These are phyloP conservation scores for Gila robusta DNA, from an alignment of 2,797 vertebrate genomes.

Conservation along the genomic window DNA sequence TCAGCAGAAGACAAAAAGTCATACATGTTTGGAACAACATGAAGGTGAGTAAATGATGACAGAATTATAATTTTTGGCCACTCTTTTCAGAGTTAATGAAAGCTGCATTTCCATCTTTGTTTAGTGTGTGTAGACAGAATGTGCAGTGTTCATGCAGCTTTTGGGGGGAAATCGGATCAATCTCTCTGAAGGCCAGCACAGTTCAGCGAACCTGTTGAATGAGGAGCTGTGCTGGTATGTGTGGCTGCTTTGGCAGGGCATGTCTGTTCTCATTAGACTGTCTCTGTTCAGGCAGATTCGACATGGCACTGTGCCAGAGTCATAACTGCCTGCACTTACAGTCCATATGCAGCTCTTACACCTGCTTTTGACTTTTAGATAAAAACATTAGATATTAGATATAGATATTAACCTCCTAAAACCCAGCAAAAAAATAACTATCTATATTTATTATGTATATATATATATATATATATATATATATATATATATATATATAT, in stretches of 20 bases:
- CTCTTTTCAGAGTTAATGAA: neutral
- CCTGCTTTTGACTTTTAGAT: neutral
- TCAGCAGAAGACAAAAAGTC: neutral
- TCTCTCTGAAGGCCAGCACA: constrained; percentile 1
- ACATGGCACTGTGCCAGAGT: constrained; percentile 3
- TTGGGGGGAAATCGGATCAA: neutral
- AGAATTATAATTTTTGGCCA: neutral
- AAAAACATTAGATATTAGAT: too few species aligned
- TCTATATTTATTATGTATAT: too few species aligned
- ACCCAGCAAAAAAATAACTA: too few species aligned
- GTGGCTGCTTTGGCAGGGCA: neutral
- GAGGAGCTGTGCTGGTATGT: constrained; percentile 15
- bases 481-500: too few species aligned
- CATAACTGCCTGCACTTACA: neutral
- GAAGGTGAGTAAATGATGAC: neutral
- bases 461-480: too few species aligned
- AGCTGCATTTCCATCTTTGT: constrained; percentile 6
- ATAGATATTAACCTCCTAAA: neutral
- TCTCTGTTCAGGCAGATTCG: constrained; percentile 23
- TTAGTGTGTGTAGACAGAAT: constrained; percentile 14
- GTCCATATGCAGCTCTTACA: neutral
- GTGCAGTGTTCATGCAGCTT: neutral
- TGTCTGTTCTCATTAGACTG: constrained; percentile 20
- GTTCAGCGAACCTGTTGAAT: constrained; percentile 19
- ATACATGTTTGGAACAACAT: neutral